These are phyloP conservation scores for Pseudomyrmex dendroicus DNA, from an alignment of 1,140 invertebrate species.

Conservation along the genomic window DNA sequence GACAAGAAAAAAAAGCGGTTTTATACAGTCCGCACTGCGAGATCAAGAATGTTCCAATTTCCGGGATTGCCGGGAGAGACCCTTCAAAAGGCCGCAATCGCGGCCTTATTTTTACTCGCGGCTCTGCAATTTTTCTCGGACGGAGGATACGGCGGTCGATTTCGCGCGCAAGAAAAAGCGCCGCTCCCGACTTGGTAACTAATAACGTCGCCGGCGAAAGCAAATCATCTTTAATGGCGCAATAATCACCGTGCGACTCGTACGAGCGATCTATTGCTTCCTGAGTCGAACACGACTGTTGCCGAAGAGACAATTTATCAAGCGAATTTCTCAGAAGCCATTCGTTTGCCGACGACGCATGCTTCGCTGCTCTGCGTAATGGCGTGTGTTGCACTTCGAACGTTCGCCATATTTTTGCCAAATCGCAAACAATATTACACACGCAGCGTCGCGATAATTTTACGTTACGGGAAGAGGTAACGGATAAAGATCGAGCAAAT, in stretches of 20 bases:
- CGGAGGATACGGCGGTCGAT: background rate
- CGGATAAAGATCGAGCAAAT: slow-evolving; percentile 19
- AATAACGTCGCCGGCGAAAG: slow-evolving; percentile 62
- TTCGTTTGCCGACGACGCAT: slow-evolving; percentile 20
- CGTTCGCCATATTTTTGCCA: background rate
- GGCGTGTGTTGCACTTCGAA: background rate
- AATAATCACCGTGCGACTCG: slow-evolving; percentile 59
- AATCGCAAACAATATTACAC: slow-evolving; percentile 13
- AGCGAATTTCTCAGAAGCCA: slow-evolving; percentile 57
- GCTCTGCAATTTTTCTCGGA: slow-evolving; percentile 11
- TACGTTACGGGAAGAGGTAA: slow-evolving; percentile 16
- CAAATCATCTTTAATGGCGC: slow-evolving; percentile 67
- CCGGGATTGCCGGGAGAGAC: background rate
- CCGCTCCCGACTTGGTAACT: slow-evolving; percentile 40
- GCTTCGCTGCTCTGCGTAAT: slow-evolving; percentile 52
- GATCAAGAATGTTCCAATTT: background rate
- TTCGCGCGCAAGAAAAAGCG: slow-evolving; percentile 45
- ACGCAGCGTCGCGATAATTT: background rate
- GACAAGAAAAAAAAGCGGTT: background rate
- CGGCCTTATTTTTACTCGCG: background rate
- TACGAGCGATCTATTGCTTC: slow-evolving; percentile 38
- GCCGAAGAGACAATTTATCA: slow-evolving; percentile 56
- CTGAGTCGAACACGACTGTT: slow-evolving; percentile 37
- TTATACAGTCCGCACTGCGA: background rate
- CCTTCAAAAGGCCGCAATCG: slow-evolving; percentile 9